These are phyloP conservation scores for Squalus acanthias DNA, from an alignment of 2,797 vertebrate species.

Conservation along the genomic window DNA sequence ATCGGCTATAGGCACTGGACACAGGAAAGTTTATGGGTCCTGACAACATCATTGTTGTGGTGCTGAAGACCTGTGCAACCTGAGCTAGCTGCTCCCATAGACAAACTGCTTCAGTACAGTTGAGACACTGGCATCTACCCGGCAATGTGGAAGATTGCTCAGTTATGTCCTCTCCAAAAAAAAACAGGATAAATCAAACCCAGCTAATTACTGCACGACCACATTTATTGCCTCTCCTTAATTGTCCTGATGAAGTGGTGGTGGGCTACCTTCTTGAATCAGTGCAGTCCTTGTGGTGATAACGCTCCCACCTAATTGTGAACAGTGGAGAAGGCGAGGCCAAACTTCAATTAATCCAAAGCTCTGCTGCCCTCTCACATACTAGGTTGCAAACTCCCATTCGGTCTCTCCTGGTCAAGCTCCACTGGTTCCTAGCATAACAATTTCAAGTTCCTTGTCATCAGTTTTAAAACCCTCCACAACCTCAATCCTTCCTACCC, in stretches of 20 bases:
- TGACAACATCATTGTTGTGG: background rate
- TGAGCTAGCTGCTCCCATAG: background rate
- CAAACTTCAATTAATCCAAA: background rate
- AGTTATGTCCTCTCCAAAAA: background rate
- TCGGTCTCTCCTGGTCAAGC: background rate
- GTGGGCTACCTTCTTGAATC: background rate
- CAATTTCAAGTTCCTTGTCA: background rate
- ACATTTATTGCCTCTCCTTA: background rate
- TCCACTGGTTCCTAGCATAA: background rate
- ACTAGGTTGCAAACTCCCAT: background rate
- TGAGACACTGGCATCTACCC: background rate
- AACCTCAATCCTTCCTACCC: background rate
- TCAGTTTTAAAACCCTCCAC: background rate
- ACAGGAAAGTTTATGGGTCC: background rate
- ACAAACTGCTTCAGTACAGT: background rate
- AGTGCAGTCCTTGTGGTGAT: background rate
- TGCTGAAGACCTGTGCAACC: background rate
- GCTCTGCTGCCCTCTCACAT: background rate
- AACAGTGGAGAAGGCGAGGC: background rate
- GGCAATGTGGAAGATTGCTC: background rate
- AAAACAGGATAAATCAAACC: background rate
- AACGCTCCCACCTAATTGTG: background rate
- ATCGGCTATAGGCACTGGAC: background rate
- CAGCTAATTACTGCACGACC: background rate
- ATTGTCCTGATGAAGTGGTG: background rate